These are phyloP conservation scores for Agriotes lineatus DNA, from an alignment of 2,888 invertebrate species.

Conservation along the genomic window DNA sequence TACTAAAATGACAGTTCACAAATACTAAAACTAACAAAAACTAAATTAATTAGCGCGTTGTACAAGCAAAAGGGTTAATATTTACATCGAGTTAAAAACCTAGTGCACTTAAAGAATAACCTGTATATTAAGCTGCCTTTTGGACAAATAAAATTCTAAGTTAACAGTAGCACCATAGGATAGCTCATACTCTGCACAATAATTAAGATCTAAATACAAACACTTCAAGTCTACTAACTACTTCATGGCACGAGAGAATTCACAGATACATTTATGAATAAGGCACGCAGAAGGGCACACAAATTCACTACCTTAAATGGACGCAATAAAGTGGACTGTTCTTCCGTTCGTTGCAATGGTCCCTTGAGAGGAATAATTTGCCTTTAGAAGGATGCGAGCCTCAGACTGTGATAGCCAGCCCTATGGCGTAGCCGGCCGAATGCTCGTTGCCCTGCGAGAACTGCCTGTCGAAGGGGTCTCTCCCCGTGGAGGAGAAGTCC, in stretches of 20 bases:
- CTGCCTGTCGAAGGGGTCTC: constrained; percentile 47
- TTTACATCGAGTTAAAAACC: constrained; percentile 8
- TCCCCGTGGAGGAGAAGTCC: constrained; percentile 61
- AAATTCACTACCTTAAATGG: constrained; percentile 29
- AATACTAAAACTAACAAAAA: no score
- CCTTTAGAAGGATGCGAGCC: not conserved
- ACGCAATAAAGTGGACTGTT: constrained; percentile 37
- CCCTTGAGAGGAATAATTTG: constrained; percentile 49
- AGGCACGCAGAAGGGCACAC: constrained; percentile 24
- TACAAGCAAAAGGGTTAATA: not conserved
- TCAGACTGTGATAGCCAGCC: constrained; percentile 60
- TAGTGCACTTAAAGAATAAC: not conserved
- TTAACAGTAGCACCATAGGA: constrained; percentile 36
- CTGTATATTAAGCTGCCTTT: constrained; percentile 35
- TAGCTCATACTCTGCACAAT: constrained; percentile 25
- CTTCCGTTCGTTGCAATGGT: constrained; percentile 47
- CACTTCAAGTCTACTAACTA: constrained; percentile 11
- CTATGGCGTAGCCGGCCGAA: constrained; percentile 53
- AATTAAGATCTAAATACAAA: constrained; percentile 14
- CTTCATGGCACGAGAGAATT: constrained; percentile 54
- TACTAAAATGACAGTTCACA: constrained; percentile 16
- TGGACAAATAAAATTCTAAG: constrained; percentile 24
- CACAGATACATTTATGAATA: constrained; percentile 46
- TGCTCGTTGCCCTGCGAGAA: constrained; percentile 47
- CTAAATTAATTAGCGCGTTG: constrained; percentile 11